phyloP scores from a whole-genome alignment of 2,113 vertebrate species.

The Anguilla rostrata region DNA sequence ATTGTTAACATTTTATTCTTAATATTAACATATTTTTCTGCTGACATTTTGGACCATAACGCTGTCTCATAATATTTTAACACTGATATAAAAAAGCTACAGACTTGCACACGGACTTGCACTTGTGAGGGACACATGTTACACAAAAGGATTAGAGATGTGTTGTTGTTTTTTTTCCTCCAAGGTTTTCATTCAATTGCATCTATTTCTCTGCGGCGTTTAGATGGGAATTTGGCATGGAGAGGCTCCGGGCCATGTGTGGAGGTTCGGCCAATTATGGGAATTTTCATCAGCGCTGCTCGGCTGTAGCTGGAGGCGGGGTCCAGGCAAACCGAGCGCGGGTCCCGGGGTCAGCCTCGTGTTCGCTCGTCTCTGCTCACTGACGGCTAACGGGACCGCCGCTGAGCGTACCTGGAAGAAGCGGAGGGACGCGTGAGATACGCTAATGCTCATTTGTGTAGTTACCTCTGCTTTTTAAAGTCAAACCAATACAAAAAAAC shows the following conservation, averaged over 20 bases:
- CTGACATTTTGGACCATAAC: not conserved
- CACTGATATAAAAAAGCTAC: not conserved
- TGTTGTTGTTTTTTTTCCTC: slow-evolving; percentile 41
- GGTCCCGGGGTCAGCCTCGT: slow-evolving; percentile 60
- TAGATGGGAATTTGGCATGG: slow-evolving; percentile 62
- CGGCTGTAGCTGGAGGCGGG: slow-evolving; percentile 54
- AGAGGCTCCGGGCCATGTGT: slow-evolving; percentile 61
- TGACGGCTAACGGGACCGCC: slow-evolving; percentile 16
- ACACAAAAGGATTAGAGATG: slow-evolving; percentile 27
- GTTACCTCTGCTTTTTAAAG: not conserved
- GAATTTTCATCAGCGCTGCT: slow-evolving; percentile 66
- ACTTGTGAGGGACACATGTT: not conserved
- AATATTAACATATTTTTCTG: not conserved
- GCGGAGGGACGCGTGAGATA: slow-evolving; percentile 25
- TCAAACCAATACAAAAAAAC: not conserved
- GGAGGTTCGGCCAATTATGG: slow-evolving; percentile 69
- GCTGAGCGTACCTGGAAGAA: slow-evolving; percentile 57
- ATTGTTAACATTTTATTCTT: not conserved
- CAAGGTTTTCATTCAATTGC: slow-evolving; percentile 47
- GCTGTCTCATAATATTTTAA: not conserved
- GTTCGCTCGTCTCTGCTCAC: slow-evolving; percentile 58
- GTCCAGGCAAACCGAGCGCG: slow-evolving; percentile 59
- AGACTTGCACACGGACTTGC: not conserved
- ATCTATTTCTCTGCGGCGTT: slow-evolving; percentile 20
- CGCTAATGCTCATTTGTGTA: not conserved